These are phyloP conservation scores for Atlantisia rogersi DNA, from an alignment of 2,113 vertebrate genomes.

Conservation along the genomic window DNA sequence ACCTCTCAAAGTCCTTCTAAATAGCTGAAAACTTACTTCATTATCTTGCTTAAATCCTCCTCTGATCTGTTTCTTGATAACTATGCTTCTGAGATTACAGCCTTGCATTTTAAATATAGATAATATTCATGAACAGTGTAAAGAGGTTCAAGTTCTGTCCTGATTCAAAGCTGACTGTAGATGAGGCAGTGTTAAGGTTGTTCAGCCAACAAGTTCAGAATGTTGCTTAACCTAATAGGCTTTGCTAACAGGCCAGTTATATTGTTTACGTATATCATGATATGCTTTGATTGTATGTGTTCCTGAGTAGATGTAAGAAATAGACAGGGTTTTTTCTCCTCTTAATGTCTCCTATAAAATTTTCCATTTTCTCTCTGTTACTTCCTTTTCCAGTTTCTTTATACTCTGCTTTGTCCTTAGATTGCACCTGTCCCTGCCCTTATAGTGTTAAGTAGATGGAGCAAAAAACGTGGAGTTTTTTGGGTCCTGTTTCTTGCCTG, in stretches of 20 bases:
- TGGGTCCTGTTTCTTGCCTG: fast-evolving
- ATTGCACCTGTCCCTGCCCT: not conserved
- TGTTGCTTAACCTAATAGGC: not conserved
- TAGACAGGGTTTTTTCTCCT: fast-evolving
- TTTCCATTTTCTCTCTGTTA: not conserved
- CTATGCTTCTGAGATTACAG: not conserved
- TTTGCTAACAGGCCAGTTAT: not conserved
- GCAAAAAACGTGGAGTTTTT: not conserved
- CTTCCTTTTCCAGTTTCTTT: not conserved
- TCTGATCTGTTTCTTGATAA: not conserved
- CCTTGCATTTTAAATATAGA: not conserved
- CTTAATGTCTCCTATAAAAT: not conserved
- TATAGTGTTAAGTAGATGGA: not conserved
- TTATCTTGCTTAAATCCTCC: not conserved
- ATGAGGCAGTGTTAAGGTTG: not conserved
- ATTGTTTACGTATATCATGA: not conserved
- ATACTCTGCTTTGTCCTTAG: not conserved
- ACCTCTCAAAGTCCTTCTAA: not conserved
- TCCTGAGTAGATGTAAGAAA: not conserved
- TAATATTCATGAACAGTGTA: not conserved
- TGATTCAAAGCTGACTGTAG: not conserved
- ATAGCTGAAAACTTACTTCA: not conserved
- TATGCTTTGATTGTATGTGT: not conserved
- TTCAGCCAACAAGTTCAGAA: not conserved
- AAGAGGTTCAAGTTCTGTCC: not conserved